Evolutionary conservation across 2,113 vertebrate genomes (phyloP).

Genomic region (Lampris incognitus): DNA sequence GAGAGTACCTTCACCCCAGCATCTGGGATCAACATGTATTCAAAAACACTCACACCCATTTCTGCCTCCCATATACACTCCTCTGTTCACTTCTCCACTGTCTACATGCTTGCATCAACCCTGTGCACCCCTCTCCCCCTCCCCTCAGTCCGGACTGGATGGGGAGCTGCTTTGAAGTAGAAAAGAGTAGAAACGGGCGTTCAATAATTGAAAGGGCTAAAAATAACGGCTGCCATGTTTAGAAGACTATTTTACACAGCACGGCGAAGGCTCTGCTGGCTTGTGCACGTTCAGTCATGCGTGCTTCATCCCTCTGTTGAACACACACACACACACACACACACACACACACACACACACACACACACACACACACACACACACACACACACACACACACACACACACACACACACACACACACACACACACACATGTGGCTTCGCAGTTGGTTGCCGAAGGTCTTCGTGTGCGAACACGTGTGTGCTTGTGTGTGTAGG

Average conservation of each 20-base stretch:
- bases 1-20: constrained; percentile 28
- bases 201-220: constrained; percentile 53
- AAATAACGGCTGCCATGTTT: constrained; percentile 72
- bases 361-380: background rate
- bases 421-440: background rate
- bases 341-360: background rate
- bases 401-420: background rate
- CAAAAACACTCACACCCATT: constrained; percentile 13
- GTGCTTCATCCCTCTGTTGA: background rate
- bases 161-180: constrained; percentile 42
- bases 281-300: background rate
- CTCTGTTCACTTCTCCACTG: background rate
- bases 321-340: background rate
- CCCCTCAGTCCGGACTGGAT: background rate
- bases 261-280: background rate
- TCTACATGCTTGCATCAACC: constrained; percentile 15
- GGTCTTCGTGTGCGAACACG: constrained; percentile 51
- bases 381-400: background rate
- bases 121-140: background rate
- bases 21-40: constrained; percentile 32
- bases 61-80: no score
- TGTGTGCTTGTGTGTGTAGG: constrained; percentile 36
- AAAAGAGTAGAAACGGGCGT: constrained; percentile 33
- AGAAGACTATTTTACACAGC: constrained; percentile 54
- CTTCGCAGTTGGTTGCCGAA: constrained; percentile 15